These are phyloP conservation scores for Tinamus major DNA, from an alignment of 2,797 vertebrate species.

Conservation along the genomic window DNA sequence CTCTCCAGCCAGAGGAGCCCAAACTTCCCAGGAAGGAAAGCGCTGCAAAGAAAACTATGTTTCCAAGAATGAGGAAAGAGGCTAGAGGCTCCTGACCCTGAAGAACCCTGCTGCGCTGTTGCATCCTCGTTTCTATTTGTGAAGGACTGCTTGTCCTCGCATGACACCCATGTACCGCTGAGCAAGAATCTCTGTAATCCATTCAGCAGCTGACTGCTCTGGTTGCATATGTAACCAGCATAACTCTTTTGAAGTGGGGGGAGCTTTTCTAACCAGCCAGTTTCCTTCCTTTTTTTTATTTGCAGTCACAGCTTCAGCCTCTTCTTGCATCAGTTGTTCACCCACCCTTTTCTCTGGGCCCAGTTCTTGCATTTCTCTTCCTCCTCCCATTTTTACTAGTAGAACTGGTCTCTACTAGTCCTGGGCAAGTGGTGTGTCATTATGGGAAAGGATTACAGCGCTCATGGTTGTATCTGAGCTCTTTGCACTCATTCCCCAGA, in stretches of 20 bases:
- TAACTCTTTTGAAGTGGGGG: no score
- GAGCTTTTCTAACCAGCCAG: no score
- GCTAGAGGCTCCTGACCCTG: not conserved
- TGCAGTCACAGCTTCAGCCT: not conserved
- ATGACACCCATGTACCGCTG: not conserved
- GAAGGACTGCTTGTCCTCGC: not conserved
- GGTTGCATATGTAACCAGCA: not conserved
- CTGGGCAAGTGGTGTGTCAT: not conserved
- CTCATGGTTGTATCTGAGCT: not conserved
- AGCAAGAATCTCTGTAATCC: not conserved
- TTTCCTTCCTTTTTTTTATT: not conserved
- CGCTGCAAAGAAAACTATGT: not conserved
- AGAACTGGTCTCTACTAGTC: not conserved
- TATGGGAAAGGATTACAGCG: not conserved
- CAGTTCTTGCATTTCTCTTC: not conserved
- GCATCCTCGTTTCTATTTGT: not conserved
- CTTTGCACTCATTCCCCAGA: rapidly evolving
- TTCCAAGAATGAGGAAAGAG: not conserved
- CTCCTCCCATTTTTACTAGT: not conserved
- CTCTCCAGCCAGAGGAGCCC: not conserved
- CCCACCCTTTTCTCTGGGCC: not conserved
- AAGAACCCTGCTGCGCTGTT: not conserved
- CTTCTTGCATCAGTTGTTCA: not conserved
- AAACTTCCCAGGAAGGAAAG: not conserved
- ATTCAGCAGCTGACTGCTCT: not conserved